Evolutionary conservation across 2,888 invertebrate genomes (phyloP), one percentile per base, ranked within the genome.

Genomic region (Calameuta filiformis): DNA sequence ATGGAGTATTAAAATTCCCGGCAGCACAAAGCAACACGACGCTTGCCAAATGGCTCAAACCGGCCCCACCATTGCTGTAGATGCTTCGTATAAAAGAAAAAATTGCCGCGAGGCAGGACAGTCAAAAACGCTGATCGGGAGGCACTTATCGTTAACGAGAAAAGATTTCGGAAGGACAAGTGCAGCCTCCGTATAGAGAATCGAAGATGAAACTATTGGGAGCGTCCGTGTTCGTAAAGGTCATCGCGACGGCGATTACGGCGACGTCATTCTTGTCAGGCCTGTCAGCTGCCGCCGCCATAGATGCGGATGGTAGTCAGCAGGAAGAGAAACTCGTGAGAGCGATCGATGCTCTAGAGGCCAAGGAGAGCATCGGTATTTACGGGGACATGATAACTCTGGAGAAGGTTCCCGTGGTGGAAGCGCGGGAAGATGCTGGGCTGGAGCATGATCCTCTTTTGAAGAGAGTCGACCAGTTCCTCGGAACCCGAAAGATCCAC

Each of bases 11-110:
- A 87, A 90, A 89, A 91, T 91, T 91, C 91, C 75, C 76, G 83
- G 85, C 90, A 83, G 77, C 79, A 75, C 83, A 82, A 84, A 83
- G 85, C 30, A n/a, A 83, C 83, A 84, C 85, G 82, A 79, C 79
- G 88, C 87, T 89, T 91, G 91, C 91, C 91, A 91, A 91, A 91
- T 91, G 87, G 91, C 88, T 89, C 89, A 89, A 77, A 75, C 79
- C 73, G 78, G 79, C 90, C 91, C 91, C 91, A 89, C 91, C 88
- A 88, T 78, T 30, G 73, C 80, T 80, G 77, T 83, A 81, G 80
- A 84, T 87, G 77, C 78, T 73, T 75, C 76, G 80, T 90, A 90
- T 89, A 91, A 90, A 89, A 90, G 89, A 89, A 90, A 87, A 89
- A 87, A 86, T 85, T 83, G 81, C 81, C 83, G 77, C 79, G 80